Evolutionary conservation across 2,797 vertebrate genomes (phyloP), one percentile per base, ranked within the genome.

Genomic region (Lepidocolaptes lacrymiger): DNA sequence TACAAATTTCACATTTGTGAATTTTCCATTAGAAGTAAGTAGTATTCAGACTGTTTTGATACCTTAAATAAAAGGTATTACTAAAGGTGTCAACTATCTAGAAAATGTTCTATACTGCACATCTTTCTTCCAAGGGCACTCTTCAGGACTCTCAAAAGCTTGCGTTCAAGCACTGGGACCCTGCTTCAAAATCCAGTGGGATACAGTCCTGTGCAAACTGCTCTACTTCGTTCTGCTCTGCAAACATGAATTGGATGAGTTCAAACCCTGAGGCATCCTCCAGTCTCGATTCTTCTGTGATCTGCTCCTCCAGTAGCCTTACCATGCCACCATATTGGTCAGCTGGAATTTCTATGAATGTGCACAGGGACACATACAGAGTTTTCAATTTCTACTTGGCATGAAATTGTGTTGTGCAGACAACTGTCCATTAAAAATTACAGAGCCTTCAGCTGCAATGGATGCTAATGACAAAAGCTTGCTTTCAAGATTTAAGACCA

Each of bases 291-390:
- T 27, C 43, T 69, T n/a, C 48, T 17, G 36, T 32, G 51, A 30
- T 39, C 37, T 77, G 22, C 13, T 82, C 41, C 75, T 88, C 15
- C 13, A 3, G 34, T 15, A 84, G 49, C 43, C 30, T 66, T 44
- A 41, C 52, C 21, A 43, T 3, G 4, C 36, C 41, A 64, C 12
- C 6, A 9, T 26, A 34, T 7, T 17, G 12, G 8, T 81, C 39
- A 55, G 27, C 44, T 73, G 77, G 39, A 73, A 62, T 69, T 62
- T 46, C 46, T 59, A 0, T 0, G 1, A 48, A 10, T 16, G 17
- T 5, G 2, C 48, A 36, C 7, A 6, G 5, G 10, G 1, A 21
- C 28, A 46, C 9, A 17, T 1, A 34, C 0, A 23, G 0, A 52
- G 23, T 69, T 84, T 63, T 55, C 28, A 79, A 5, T 16, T 62